Conservation (phyloP, 2,113 vertebrate species). For the Cynopterus brachyotis region DNA sequence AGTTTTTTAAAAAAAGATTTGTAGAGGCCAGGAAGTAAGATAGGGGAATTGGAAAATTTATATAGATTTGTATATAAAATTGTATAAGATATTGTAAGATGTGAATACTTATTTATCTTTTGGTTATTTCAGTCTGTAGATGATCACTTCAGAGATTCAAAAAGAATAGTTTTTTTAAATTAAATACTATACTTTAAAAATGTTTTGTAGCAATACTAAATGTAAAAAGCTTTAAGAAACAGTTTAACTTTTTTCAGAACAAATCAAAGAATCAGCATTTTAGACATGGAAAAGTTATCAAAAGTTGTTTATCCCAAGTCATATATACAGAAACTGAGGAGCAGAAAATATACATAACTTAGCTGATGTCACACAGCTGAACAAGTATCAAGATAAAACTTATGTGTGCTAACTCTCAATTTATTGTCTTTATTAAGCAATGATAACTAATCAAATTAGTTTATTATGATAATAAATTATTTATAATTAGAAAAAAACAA, state of each 20-base stretch:
- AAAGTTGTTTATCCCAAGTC: not conserved
- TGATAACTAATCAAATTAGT: not conserved
- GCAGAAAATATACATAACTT: not conserved
- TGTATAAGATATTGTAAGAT: not conserved
- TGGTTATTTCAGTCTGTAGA: not conserved
- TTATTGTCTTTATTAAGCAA: not conserved
- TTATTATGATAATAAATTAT: not conserved
- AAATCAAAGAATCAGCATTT: not conserved
- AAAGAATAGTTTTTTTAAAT: not conserved
- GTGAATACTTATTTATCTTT: not conserved
- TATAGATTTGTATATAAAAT: not conserved
- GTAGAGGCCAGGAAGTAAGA: not conserved
- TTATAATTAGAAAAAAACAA: not conserved
- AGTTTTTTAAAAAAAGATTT: conserved; percentile 39
- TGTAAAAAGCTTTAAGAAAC: not conserved
- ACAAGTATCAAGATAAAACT: not conserved
- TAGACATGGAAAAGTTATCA: not conserved
- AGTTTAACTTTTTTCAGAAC: conserved; percentile 9
- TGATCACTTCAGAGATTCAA: not conserved
- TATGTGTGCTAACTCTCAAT: not conserved
- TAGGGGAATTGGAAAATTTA: not conserved
- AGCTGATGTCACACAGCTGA: not conserved
- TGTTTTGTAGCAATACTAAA: not conserved
- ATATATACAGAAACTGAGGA: not conserved
- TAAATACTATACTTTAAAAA: not conserved